phyloP scores from a whole-genome alignment of 2,888 invertebrate genomes.

The Heliconius sara region DNA sequence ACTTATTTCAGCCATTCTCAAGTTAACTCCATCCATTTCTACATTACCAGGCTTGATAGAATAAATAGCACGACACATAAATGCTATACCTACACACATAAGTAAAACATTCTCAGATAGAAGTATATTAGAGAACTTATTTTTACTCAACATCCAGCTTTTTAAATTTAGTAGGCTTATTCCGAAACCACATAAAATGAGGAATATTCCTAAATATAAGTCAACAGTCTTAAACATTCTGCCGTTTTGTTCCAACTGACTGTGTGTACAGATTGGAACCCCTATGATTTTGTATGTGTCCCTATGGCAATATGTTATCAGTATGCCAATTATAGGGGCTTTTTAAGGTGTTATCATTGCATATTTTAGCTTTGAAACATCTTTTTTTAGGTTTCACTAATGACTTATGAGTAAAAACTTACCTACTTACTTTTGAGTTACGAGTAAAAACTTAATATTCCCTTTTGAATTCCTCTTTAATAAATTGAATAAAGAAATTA shows the following conservation, averaged over 20 bases:
- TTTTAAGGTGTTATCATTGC: constrained; percentile 48
- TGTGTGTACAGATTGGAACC: constrained; percentile 56
- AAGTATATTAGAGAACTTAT: constrained; percentile 62
- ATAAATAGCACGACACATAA: constrained; percentile 62
- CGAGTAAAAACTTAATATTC: neutral
- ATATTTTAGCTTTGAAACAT: constrained; percentile 25
- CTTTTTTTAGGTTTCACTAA: constrained; percentile 7
- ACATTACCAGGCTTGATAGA: constrained; percentile 59
- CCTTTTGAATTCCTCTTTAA: neutral
- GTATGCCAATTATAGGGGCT: constrained; percentile 75
- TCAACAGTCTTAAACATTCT: constrained; percentile 68
- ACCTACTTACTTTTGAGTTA: too few relatives aligned
- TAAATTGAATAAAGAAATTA: neutral
- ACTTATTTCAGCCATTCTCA: constrained; percentile 54
- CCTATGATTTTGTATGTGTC: constrained; percentile 60
- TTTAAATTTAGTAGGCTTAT: constrained; percentile 70
- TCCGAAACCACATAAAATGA: constrained; percentile 68
- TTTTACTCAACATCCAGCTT: constrained; percentile 61
- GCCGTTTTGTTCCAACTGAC: constrained; percentile 47
- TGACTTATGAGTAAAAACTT: neutral
- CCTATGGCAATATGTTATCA: constrained; percentile 57
- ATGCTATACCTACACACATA: constrained; percentile 72
- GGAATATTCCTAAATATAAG: constrained; percentile 69
- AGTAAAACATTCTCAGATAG: constrained; percentile 75
- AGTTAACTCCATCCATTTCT: constrained; percentile 58